These are phyloP conservation scores for Cerastoderma edule DNA, from an alignment of 2,888 invertebrate species.

Conservation along the genomic window DNA sequence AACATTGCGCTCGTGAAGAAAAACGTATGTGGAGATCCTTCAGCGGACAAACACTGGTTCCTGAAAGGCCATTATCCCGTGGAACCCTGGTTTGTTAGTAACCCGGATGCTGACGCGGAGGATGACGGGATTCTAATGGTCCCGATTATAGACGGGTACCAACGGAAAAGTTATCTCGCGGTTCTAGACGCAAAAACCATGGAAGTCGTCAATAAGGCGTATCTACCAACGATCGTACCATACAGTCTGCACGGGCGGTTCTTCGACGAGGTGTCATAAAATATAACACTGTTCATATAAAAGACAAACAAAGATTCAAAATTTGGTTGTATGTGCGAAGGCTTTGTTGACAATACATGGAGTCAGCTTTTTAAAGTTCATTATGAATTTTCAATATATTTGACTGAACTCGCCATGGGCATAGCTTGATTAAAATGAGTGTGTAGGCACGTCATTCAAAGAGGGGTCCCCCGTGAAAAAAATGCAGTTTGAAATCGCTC, in stretches of 20 bases:
- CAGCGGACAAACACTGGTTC: conserved; percentile 67
- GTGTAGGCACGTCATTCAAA: no score
- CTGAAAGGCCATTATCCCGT: conserved; percentile 70
- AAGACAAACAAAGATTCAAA: no score
- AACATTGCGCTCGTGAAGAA: conserved; percentile 78
- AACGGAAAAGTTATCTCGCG: conserved; percentile 69
- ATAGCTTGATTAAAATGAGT: no score
- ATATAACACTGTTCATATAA: no score
- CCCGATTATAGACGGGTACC: conserved; percentile 74
- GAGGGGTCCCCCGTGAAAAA: no score
- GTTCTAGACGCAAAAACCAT: conserved; percentile 76
- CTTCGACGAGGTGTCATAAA: conserved; percentile 61
- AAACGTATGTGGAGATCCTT: conserved; percentile 69
- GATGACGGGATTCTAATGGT: conserved; percentile 80
- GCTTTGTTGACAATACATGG: no score
- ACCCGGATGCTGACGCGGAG: conserved; percentile 67
- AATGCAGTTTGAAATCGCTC: no score
- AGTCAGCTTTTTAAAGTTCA: no score
- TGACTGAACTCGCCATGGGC: no score
- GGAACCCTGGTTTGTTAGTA: conserved; percentile 78
- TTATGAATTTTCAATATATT: no score
- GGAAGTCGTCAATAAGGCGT: conserved; percentile 67
- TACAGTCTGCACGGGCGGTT: conserved; percentile 80
- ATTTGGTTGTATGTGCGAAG: no score
- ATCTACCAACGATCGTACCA: conserved; percentile 77